Percentiles rank a stretch among this genome's conserved stretches.
Conservation (phyloP, 2,888 invertebrate species). For the Choristoneura rosaceana region DNA sequence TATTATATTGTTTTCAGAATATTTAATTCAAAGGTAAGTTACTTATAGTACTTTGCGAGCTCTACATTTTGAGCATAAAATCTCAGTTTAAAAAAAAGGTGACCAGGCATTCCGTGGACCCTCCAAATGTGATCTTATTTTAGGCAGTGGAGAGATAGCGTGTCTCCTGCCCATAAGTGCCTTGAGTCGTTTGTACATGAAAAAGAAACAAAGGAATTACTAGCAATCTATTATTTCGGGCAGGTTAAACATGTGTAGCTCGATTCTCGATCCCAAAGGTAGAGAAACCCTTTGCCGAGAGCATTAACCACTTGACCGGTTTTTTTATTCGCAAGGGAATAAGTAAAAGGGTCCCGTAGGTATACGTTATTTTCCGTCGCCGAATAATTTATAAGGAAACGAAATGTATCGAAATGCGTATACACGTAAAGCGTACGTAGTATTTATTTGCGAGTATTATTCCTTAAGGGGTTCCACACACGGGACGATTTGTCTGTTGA, state of each 20-base stretch:
- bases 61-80: no score
- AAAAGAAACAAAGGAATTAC: slow-evolving; percentile 16
- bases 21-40: no score
- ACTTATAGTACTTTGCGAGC: no score
- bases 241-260: slow-evolving; percentile 1
- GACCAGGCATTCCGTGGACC: no score
- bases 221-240: slow-evolving; percentile 18
- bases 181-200: background rate
- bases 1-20: no score
- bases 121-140: no score
- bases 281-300: slow-evolving; percentile 27
- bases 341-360: slow-evolving; percentile 34
- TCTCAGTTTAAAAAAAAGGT: no score
- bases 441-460: slow-evolving; percentile 17
- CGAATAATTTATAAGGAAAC: slow-evolving; percentile 39
- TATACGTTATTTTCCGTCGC: slow-evolving; percentile 37
- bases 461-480: background rate
- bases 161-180: no score
- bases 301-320: slow-evolving; percentile 38
- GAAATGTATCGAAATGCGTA: slow-evolving; percentile 35
- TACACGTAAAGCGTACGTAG: slow-evolving; percentile 12
- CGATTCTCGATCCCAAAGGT: slow-evolving; percentile 1
- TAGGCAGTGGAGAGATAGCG: no score
- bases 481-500: slow-evolving; percentile 8
- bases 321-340: slow-evolving; percentile 30